Conservation (phyloP, 2,888 invertebrate species). For the Cheilosia urbana region DNA sequence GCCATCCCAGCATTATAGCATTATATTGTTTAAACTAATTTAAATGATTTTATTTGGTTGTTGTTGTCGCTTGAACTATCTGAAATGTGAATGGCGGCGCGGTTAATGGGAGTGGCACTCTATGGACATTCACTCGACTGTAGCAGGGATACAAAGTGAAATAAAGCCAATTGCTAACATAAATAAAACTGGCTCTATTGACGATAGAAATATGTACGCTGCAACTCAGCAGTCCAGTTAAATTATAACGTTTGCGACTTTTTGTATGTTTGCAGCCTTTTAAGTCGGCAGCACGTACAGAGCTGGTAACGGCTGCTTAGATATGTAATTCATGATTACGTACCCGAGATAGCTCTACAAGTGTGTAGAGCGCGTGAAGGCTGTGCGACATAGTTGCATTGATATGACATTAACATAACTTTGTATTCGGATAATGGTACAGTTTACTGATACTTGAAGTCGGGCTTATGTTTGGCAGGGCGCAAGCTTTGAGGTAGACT, state of each 20-base stretch:
- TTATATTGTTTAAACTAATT: constrained; percentile 56
- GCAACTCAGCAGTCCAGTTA: constrained; percentile 46
- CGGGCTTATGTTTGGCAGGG: not conserved
- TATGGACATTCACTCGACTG: constrained; percentile 50
- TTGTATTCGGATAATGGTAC: constrained; percentile 14
- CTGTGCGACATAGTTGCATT: constrained; percentile 28
- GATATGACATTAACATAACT: constrained; percentile 24
- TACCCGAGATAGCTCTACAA: constrained; percentile 41
- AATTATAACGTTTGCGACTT: constrained; percentile 6
- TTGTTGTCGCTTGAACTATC: constrained; percentile 17
- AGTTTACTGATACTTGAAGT: not conserved
- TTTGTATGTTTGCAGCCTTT: constrained; percentile 24
- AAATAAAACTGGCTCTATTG: constrained; percentile 59
- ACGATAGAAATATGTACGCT: constrained; percentile 17
- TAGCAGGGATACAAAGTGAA: constrained; percentile 23
- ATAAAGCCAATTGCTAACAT: constrained; percentile 55
- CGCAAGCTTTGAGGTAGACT: not conserved
- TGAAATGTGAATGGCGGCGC: constrained; percentile 51
- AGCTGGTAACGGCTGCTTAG: constrained; percentile 23
- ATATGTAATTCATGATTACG: constrained; percentile 57
- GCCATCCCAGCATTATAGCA: not conserved
- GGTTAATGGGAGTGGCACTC: constrained; percentile 56
- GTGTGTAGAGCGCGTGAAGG: constrained; percentile 37
- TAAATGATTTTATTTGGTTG: constrained; percentile 47
- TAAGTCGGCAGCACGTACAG: constrained; percentile 26